Percentiles rank a stretch among this genome's conserved stretches.
These are phyloP conservation scores for Etheostoma cragini DNA, from an alignment of 2,113 vertebrate species.

Conservation along the genomic window DNA sequence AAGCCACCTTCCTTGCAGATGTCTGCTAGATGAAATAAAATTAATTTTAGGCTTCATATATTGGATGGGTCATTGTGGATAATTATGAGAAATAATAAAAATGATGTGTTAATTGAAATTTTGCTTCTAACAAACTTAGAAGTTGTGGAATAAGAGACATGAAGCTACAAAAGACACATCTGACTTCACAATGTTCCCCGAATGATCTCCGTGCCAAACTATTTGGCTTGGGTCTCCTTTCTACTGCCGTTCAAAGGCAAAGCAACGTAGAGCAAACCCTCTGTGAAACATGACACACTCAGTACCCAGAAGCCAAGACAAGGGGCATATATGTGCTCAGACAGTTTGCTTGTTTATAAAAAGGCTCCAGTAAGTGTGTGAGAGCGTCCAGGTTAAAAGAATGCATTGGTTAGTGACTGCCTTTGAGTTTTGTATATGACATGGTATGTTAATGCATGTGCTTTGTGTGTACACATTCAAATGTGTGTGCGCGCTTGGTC, in stretches of 20 bases:
- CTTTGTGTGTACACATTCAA: conserved; percentile 18
- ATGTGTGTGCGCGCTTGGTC: conserved; percentile 42
- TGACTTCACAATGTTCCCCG: conserved; percentile 74
- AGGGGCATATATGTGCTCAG: conserved; percentile 38
- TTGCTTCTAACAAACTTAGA: conserved; percentile 20
- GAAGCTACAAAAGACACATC: conserved; percentile 71
- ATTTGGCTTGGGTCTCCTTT: conserved; percentile 73
- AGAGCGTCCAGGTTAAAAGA: conserved; percentile 33
- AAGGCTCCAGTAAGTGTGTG: conserved; percentile 38
- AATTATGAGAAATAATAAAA: conserved; percentile 6
- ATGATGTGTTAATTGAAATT: conserved; percentile 11
- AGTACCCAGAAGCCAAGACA: conserved; percentile 46
- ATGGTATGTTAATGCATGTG: conserved; percentile 54
- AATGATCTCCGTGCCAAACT: conserved; percentile 79
- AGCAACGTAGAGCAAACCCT: conserved; percentile 54
- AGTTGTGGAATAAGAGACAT: conserved; percentile 47
- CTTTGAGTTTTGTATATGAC: conserved; percentile 45
- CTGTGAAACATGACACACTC: conserved; percentile 74
- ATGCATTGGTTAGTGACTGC: conserved; percentile 35
- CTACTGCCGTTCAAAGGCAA: conserved; percentile 72
- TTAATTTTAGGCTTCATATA: conserved; percentile 24
- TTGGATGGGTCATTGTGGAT: conserved; percentile 4
- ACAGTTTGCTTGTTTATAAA: conserved; percentile 47
- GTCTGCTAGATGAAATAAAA: conserved; percentile 71
- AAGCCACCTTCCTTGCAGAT: conserved; percentile 77